These are phyloP conservation scores for Sipha maydis DNA, from an alignment of 2,888 invertebrate genomes.

Conservation along the genomic window DNA sequence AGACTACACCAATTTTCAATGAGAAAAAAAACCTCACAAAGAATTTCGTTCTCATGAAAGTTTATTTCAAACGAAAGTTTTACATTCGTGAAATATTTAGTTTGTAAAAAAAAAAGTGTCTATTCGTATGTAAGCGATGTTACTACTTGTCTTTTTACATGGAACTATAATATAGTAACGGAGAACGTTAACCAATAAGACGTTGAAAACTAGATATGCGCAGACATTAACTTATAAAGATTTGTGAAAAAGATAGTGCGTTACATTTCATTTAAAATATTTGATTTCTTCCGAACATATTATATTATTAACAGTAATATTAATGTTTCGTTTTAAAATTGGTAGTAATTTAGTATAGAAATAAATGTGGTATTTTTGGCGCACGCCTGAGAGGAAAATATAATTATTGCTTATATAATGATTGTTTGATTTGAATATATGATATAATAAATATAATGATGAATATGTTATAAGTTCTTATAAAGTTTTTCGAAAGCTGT, in stretches of 20 bases:
- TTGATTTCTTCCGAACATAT: not conserved
- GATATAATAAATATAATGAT: no score
- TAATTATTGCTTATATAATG: not conserved
- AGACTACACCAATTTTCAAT: not conserved
- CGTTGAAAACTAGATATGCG: slow-evolving; percentile 8
- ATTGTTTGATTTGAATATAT: no score
- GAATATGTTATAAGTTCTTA: no score
- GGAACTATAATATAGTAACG: not conserved
- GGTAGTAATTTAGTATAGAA: not conserved
- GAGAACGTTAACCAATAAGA: slow-evolving; percentile 28
- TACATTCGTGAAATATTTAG: slow-evolving; percentile 2
- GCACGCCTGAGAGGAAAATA: not conserved
- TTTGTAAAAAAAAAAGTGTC: not conserved
- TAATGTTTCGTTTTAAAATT: not conserved
- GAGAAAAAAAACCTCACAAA: not conserved
- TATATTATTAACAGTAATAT: not conserved
- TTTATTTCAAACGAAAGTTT: slow-evolving; percentile 21
- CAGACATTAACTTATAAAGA: not conserved
- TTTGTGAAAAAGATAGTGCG: not conserved
- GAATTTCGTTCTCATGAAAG: not conserved
- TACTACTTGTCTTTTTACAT: not conserved
- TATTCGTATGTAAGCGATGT: slow-evolving; percentile 24
- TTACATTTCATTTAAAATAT: slow-evolving; percentile 1
- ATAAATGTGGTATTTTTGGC: not conserved
- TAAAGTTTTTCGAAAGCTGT: no score